Evolutionary conservation across 1,140 invertebrate genomes (phyloP).

Genomic region (Streblospio benedicti): DNA sequence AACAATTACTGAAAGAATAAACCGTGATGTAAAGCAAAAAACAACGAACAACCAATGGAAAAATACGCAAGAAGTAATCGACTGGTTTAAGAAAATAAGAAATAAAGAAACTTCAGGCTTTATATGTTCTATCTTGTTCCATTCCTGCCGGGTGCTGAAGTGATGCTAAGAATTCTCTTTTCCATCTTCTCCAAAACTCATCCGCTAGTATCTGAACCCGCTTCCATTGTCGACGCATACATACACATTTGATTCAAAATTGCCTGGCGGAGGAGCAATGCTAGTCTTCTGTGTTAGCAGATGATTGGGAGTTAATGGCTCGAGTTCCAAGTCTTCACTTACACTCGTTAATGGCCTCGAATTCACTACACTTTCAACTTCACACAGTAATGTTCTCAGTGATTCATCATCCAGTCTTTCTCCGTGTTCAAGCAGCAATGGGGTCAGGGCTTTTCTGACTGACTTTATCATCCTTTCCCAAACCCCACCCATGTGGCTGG

Average conservation of each 20-base stretch:
- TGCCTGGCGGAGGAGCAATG: not conserved
- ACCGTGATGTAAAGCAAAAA: too few species aligned
- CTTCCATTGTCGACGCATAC: conserved; percentile 17
- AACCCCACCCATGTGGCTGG: not conserved
- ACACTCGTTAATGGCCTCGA: not conserved
- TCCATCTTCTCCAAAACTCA: conserved; percentile 24
- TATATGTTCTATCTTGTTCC: too few species aligned
- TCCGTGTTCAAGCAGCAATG: not conserved
- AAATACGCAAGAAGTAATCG: too few species aligned
- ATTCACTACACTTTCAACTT: not conserved
- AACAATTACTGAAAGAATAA: too few species aligned
- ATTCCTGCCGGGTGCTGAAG: too few species aligned
- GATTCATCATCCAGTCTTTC: too few species aligned
- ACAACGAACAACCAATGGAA: too few species aligned
- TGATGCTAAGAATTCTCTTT: conserved; percentile 15
- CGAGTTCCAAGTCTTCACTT: not conserved
- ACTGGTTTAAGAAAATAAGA: too few species aligned
- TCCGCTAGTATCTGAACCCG: conserved; percentile 25
- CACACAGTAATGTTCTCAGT: not conserved
- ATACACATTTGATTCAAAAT: not conserved
- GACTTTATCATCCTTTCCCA: not conserved
- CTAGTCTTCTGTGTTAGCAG: not conserved
- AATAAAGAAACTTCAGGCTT: too few species aligned
- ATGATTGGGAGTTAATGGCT: not conserved
- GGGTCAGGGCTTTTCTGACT: not conserved